Evolutionary conservation across 2,113 vertebrate genomes (phyloP).

Genomic region (Cephalopholis sonnerati): DNA sequence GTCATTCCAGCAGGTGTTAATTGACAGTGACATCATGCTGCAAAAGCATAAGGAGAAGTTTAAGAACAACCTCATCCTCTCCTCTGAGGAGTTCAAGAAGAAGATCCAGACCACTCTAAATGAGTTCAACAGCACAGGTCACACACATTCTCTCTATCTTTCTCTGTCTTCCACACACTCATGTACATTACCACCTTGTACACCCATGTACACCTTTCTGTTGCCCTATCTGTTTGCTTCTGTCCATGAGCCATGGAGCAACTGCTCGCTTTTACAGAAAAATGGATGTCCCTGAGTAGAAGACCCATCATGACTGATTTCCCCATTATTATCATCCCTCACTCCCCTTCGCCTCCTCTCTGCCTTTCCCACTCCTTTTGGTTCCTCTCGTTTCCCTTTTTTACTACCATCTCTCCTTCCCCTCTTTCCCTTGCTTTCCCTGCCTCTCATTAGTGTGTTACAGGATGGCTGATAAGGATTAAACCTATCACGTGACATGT

Average conservation of each 20-base stretch:
- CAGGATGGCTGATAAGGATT: too few relatives aligned
- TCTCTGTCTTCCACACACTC: background rate
- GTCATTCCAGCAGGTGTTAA: slow-evolving; percentile 87
- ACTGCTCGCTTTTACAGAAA: background rate
- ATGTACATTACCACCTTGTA: background rate
- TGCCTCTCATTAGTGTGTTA: too few relatives aligned
- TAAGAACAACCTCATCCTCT: slow-evolving; percentile 83
- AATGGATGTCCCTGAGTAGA: background rate
- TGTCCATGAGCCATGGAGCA: background rate
- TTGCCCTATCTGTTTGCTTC: background rate
- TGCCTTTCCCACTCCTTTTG: background rate
- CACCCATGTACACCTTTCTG: too few relatives aligned
- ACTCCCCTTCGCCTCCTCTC: background rate
- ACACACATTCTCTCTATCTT: slow-evolving; percentile 52
- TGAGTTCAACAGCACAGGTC: slow-evolving; percentile 87
- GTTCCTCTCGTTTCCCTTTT: background rate
- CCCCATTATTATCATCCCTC: background rate
- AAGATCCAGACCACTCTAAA: slow-evolving; percentile 83
- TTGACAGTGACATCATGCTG: slow-evolving; percentile 86
- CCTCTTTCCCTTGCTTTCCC: too few relatives aligned
- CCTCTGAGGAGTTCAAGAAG: slow-evolving; percentile 88
- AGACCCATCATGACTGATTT: background rate
- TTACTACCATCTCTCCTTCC: background rate
- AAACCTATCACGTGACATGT: too few relatives aligned
- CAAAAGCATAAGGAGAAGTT: slow-evolving; percentile 89